Evolutionary conservation across 2,113 vertebrate genomes (phyloP), one percentile per base, ranked within the genome.

Genomic region (Thunnus maccoyii): DNA sequence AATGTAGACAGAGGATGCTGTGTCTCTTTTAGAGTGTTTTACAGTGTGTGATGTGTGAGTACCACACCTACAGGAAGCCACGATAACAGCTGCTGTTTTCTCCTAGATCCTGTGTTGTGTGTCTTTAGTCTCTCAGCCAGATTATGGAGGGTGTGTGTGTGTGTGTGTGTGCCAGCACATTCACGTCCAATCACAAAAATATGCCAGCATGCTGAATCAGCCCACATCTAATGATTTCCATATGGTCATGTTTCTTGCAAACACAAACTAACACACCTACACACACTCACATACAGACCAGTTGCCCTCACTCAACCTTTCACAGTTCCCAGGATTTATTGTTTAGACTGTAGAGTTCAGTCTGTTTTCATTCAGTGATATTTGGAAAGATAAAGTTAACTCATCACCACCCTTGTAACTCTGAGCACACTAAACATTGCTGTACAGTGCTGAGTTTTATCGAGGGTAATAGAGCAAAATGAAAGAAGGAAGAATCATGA

Each of bases 211-310:
- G 75, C 91, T 88, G 89, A 93, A 78, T 90, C 82, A 87, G 86
- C 87, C 90, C 86, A 89, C 87, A 82, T 76, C 47, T 93, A 94
- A 95, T 93, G 84, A 87, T 82, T 94, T 93, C 93, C 94, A 94
- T 84, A 88, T 94, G 94, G 68, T 94, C 91, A 94, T 56, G 66
- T 92, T 93, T 90, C 67, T 80, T 64, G 64, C 20, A 54, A 75
- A 82, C 80, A 70, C 76, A 90, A 83, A 78, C 63, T 36, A 27
- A 84, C 41, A 82, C 85, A 72, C 66, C 44, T 70, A 78, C 72
- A 52, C 66, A 62, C 54, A 74, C 3, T 69, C 55, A 78, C 76
- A 72, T 41, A 54, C 11, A 25, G 47, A 71, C 50, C 48, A 20
- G 54, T 72, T 85, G 46, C 73, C 63, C 68, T 83, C 36, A 65